Evolutionary conservation across 2,113 vertebrate genomes (phyloP).

Genomic region (Myocastor coypus): DNA sequence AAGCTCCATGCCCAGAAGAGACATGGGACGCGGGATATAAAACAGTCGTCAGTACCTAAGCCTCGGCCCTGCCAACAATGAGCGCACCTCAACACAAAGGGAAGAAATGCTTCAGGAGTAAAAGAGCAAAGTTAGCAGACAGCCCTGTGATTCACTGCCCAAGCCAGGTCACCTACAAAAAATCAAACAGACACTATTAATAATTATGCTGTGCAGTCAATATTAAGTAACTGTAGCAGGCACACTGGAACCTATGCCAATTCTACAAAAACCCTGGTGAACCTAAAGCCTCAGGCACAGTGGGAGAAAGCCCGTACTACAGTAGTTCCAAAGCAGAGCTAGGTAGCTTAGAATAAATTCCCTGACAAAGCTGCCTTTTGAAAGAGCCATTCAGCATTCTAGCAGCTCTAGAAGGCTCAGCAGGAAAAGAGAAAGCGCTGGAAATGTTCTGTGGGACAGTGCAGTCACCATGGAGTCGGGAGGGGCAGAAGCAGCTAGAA

Average conservation of each 20-base stretch:
- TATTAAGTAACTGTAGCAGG: not conserved
- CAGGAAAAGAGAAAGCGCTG: slow-evolving; percentile 66
- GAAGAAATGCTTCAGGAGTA: not conserved
- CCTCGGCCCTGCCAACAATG: not conserved
- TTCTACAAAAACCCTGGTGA: slow-evolving; percentile 13
- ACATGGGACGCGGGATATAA: rapidly evolving
- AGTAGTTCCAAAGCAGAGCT: slow-evolving; percentile 22
- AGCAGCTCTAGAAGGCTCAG: slow-evolving; percentile 57
- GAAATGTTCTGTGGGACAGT: slow-evolving; percentile 30
- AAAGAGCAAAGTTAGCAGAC: not conserved
- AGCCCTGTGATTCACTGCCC: not conserved
- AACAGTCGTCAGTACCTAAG: not conserved
- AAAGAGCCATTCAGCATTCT: slow-evolving; percentile 58
- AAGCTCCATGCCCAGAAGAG: not conserved
- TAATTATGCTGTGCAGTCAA: slow-evolving; percentile 10
- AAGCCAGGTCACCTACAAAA: slow-evolving; percentile 37
- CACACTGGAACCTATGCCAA: not conserved
- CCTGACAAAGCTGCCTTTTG: slow-evolving; percentile 46
- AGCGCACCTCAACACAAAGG: not conserved
- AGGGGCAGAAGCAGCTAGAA: not conserved
- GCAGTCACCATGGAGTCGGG: not conserved
- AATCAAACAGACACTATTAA: slow-evolving; percentile 37
- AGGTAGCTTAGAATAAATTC: slow-evolving; percentile 61
- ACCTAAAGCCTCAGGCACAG: slow-evolving; percentile 46
- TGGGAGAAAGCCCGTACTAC: slow-evolving; percentile 22